Evolutionary conservation across 2,797 vertebrate species (phyloP).

Genomic region (Megaceryle alcyon): DNA sequence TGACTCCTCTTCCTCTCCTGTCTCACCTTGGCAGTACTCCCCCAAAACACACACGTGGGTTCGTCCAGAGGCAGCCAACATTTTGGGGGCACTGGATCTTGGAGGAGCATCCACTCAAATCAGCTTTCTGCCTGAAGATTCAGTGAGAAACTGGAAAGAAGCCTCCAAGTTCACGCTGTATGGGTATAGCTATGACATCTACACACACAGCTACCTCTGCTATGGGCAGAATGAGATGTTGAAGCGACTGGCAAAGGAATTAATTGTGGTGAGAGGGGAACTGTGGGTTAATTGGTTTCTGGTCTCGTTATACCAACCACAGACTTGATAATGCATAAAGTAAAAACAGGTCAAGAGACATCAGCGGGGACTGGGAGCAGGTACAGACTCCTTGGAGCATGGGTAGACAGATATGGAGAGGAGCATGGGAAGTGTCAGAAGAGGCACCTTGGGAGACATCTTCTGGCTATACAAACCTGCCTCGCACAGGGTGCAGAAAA

Average conservation of each 20-base stretch:
- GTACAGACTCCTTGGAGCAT: not conserved
- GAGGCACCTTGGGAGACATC: not conserved
- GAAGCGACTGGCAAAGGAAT: slow-evolving; percentile 20
- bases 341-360: not conserved
- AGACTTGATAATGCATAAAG: not conserved
- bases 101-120: slow-evolving; percentile 90
- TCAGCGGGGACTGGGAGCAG: not conserved
- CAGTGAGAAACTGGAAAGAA: slow-evolving; percentile 32
- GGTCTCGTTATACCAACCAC: not conserved
- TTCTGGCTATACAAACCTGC: not conserved
- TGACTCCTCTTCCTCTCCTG: not conserved
- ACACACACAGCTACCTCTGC: slow-evolving; percentile 90
- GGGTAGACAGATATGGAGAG: not conserved
- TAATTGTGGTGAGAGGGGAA: slow-evolving; percentile 37
- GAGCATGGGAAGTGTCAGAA: not conserved
- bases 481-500: not conserved
- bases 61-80: not conserved
- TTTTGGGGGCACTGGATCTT: slow-evolving; percentile 84
- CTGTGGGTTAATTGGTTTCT: not conserved
- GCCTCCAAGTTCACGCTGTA: slow-evolving; percentile 81
- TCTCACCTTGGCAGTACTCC: slow-evolving; percentile 42
- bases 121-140: slow-evolving; percentile 79
- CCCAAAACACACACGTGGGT: slow-evolving; percentile 21
- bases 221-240: slow-evolving; percentile 84
- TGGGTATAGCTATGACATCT: slow-evolving; percentile 83